Conservation (phyloP, 1,140 invertebrate species). For the Gonioctena quinquepunctata region DNA sequence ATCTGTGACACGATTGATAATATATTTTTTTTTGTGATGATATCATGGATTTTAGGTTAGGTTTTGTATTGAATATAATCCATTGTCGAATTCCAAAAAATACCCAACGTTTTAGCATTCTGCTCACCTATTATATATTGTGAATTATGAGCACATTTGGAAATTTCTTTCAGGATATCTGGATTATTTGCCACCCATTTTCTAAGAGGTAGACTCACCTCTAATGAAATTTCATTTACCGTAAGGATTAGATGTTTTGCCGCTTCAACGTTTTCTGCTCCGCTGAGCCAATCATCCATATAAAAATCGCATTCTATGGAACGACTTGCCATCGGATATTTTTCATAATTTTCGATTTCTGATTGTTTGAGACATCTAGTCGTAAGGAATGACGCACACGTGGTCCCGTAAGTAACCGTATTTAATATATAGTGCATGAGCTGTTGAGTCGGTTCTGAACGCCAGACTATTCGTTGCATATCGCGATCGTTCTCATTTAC, state of each 20-base stretch:
- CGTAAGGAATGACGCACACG: conserved; percentile 46
- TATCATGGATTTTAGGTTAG: not conserved
- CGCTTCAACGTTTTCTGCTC: conserved; percentile 40
- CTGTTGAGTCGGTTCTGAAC: conserved; percentile 17
- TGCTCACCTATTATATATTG: too few species aligned
- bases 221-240: not conserved
- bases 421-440: conserved; percentile 36
- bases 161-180: too few species aligned
- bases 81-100: too few species aligned
- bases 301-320: conserved; percentile 51
- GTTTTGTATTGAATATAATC: too few species aligned
- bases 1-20: too few species aligned
- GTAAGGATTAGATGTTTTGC: not conserved
- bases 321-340: conserved; percentile 40
- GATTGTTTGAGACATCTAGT: not conserved
- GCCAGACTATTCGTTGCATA: conserved; percentile 53
- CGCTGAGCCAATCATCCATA: conserved; percentile 56
- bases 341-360: not conserved
- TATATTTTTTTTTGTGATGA: too few species aligned
- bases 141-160: too few species aligned
- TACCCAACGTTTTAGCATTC: too few species aligned
- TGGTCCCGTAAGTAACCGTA: conserved; percentile 51
- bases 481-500: conserved; percentile 42
- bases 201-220: not conserved
- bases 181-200: too few species aligned